Base-by-base conservation (phyloP, 2,888 invertebrate genomes). In the Parapristionchus giblindavisi region DNA sequence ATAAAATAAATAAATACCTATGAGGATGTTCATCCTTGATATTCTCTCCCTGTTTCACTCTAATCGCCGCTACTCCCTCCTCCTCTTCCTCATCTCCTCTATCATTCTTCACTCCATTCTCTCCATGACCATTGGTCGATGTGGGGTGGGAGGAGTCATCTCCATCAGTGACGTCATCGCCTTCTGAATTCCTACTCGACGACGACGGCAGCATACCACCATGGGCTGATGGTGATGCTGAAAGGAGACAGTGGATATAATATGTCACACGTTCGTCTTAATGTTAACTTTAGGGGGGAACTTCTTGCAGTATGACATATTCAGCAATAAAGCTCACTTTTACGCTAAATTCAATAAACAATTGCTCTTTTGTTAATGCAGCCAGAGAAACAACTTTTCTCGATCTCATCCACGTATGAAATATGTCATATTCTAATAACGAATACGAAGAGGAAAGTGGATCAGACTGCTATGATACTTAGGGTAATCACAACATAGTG, bases 41-140 rank as follows among this genome's bases (percentile, higher is more conserved):
- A 36, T 29, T 29, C 36, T 70, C 54, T 48, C 40, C 48, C 54
- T 34, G 5, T 27, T 71, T 36, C 38, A 71, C 56, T 38, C 70
- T n/a, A 21, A 71, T 71, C 8, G 70, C 54, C 27, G 70, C 36
- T 5, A 71, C 72, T 5, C 60, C 72, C 48, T 51, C 65, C 40
- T 70, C 40, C 36, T 40, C 65, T 24, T 56, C 73, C 29, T 76
- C 74, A 48, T 73, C 75, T 60, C 76, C 73, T 71, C 56, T 1
- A 54, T 40, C 29, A 52, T 61, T 66, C 32, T 73, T 24, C 5
- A 24, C 34, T 21, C 54, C 72, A 48, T 72, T 72, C 48, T 73
- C 72, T 32, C 60, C 65, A 21, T 51, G 24, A 43, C 61, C 54
- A 48, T 52, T 52, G 24, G 11, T 34, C 40, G 6, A 51, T 51